Evolutionary conservation across 2,888 invertebrate species (phyloP).

Genomic region (Anarsia innoxiella): DNA sequence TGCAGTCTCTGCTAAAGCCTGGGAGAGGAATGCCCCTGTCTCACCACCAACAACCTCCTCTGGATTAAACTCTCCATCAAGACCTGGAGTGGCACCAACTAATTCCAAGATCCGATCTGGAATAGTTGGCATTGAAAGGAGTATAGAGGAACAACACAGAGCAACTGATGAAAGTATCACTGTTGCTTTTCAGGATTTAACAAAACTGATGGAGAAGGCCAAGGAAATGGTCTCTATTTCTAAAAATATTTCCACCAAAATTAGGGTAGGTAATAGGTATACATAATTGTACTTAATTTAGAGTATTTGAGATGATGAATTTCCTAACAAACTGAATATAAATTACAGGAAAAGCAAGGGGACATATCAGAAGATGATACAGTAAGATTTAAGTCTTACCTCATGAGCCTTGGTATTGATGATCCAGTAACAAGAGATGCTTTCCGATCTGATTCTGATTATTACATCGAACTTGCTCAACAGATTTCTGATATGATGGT

Average conservation of each 20-base stretch:
- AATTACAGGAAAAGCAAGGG: slow-evolving; percentile 88
- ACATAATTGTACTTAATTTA: not conserved
- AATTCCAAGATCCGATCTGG: slow-evolving; percentile 86
- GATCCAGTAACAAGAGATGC: slow-evolving; percentile 97
- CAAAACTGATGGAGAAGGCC: slow-evolving; percentile 95
- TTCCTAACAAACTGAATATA: not conserved
- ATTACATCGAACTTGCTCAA: slow-evolving; percentile 88
- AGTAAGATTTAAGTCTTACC: slow-evolving; percentile 94
- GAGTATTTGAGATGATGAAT: not conserved
- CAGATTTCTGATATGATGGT: slow-evolving; percentile 89
- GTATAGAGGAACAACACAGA: slow-evolving; percentile 91
- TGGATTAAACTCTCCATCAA: slow-evolving; percentile 33
- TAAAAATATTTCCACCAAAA: slow-evolving; percentile 92
- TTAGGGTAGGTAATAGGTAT: slow-evolving; percentile 74
- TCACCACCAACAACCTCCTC: slow-evolving; percentile 26
- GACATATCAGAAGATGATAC: slow-evolving; percentile 98
- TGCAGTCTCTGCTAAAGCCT: slow-evolving; percentile 77
- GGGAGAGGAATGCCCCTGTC: slow-evolving; percentile 69
- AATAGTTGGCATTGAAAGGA: slow-evolving; percentile 96
- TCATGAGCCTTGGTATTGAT: slow-evolving; percentile 97
- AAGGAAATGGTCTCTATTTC: slow-evolving; percentile 97
- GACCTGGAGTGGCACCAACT: slow-evolving; percentile 39
- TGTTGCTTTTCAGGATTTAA: slow-evolving; percentile 96
- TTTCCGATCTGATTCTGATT: slow-evolving; percentile 89
- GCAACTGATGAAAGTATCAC: slow-evolving; percentile 94